Base-by-base conservation (phyloP, 2,113 vertebrate genomes). In the Leuciscus idus region DNA sequence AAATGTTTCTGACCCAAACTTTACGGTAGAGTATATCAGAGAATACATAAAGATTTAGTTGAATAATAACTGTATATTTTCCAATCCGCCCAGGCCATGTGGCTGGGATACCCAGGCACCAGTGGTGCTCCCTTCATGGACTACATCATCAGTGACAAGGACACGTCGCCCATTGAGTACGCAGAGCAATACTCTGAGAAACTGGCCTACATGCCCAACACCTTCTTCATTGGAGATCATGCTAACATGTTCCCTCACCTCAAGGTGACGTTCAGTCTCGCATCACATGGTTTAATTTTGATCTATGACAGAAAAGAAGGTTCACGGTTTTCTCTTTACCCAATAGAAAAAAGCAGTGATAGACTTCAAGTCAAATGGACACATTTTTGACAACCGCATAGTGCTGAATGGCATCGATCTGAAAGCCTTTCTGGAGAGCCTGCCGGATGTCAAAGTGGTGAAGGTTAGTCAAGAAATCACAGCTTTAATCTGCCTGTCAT, bases 221-320 rank as follows among this genome's bases (percentile, higher is more conserved):
- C 98, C 15, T 99, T 99, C 93, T 99, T 99, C 89, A 99, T 99
- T 80, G 98, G 98, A 90, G 98, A 99, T 91, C 98, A 99, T 0
- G 98, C 98, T 86, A 99, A 99, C 91, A 99, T 99, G 98, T 99
- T 99, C 88, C 98, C 98, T 75, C 98, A 99, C 90, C 94, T 99
- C 74, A 99, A 99, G 97, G 98, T 97, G 94, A 86, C 88, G 85
- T n/a, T 23, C 15, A 28, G 11, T 79, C 6, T 46, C 8, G 11
- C 21, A 12, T 4, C 1, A 21, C 4, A 0, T 70, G 66, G 0
- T 70, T 70, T 8, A 8, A 9, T 33, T n/a, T 30, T 15, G 19
- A 59, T 43, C 6, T 7, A 2, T 13, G 4, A 39, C 21, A 23
- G 11, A 39, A 11, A 6, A 59, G 19, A 2, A 73, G 36, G 36